phyloP scores from a whole-genome alignment of 2,888 invertebrate genomes.

The Dyspetes luteomarginatus region DNA sequence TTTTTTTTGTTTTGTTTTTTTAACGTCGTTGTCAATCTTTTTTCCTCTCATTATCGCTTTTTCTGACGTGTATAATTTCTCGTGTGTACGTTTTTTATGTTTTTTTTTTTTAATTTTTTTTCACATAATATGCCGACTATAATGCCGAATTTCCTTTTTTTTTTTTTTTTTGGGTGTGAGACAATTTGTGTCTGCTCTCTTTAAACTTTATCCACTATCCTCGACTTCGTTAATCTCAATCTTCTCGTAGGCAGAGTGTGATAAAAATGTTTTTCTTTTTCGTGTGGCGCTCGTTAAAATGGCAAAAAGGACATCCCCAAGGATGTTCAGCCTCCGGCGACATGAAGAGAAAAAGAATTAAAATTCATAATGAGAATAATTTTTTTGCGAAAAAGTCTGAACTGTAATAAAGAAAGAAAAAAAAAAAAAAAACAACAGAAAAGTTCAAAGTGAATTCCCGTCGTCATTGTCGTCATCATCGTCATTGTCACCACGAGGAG shows the following conservation, averaged over 20 bases:
- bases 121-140: background rate
- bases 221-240: slow-evolving; percentile 38
- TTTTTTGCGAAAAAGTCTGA: slow-evolving; percentile 12
- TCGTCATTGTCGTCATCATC: background rate
- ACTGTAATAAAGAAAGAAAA: background rate
- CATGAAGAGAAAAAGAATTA: slow-evolving; percentile 26
- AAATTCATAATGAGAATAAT: slow-evolving; percentile 32
- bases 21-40: slow-evolving; percentile 63
- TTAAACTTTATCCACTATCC: slow-evolving; percentile 28
- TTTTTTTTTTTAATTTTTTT: slow-evolving; percentile 5
- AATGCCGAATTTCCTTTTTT: slow-evolving; percentile 37
- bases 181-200: slow-evolving; percentile 29
- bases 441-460: background rate
- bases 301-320: slow-evolving; percentile 56
- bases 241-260: slow-evolving; percentile 39
- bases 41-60: slow-evolving; percentile 38
- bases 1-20: slow-evolving; percentile 41
- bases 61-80: slow-evolving; percentile 28
- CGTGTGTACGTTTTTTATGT: slow-evolving; percentile 10
- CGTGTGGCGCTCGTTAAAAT: slow-evolving; percentile 38
- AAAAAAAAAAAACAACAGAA: background rate
- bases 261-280: slow-evolving; percentile 26
- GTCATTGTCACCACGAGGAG: background rate
- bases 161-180: slow-evolving; percentile 40
- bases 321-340: slow-evolving; percentile 52